A percentile compares a stretch with the other conserved stretches of the same genome.
These are phyloP conservation scores for Macaria notata DNA, from an alignment of 2,888 invertebrate species.

Conservation along the genomic window DNA sequence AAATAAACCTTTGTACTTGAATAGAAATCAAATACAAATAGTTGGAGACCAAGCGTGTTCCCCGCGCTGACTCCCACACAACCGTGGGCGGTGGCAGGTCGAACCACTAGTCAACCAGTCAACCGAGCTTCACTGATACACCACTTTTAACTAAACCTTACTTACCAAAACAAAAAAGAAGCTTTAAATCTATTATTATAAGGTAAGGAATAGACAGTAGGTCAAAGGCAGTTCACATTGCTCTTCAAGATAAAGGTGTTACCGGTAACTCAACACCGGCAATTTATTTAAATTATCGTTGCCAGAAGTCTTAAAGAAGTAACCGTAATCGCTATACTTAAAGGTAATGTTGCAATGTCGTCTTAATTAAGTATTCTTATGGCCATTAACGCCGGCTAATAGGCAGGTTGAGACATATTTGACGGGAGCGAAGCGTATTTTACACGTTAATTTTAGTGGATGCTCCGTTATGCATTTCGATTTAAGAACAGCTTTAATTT, in stretches of 20 bases:
- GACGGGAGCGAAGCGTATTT: constrained; percentile 27
- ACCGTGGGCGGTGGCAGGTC: constrained; percentile 38
- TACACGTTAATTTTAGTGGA: constrained; percentile 16
- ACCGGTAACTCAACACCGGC: constrained; percentile 45
- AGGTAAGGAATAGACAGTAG: constrained; percentile 10
- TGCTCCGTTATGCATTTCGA: constrained; percentile 13
- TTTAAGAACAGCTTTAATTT: constrained; percentile 3
- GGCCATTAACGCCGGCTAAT: constrained; percentile 30
- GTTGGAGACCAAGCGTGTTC: constrained; percentile 41
- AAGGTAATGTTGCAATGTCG: constrained; percentile 35
- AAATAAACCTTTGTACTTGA: constrained; percentile 5
- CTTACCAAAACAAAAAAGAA: constrained; percentile 5
- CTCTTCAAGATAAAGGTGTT: constrained; percentile 34
- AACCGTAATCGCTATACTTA: constrained; percentile 35
- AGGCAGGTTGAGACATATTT: constrained; percentile 30
- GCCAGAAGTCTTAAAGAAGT: constrained; percentile 45
- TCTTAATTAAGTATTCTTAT: constrained; percentile 32
- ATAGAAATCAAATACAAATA: constrained; percentile 28
- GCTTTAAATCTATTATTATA: constrained; percentile 3
- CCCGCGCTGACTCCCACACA: constrained; percentile 44
- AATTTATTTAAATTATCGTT: constrained; percentile 56
- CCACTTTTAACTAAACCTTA: constrained; percentile 8
- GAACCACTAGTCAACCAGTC: constrained; percentile 39
- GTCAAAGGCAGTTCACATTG: constrained; percentile 19
- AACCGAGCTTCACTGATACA: constrained; percentile 26